phyloP scores from a whole-genome alignment of 2,113 vertebrate species.

The Micromys minutus region DNA sequence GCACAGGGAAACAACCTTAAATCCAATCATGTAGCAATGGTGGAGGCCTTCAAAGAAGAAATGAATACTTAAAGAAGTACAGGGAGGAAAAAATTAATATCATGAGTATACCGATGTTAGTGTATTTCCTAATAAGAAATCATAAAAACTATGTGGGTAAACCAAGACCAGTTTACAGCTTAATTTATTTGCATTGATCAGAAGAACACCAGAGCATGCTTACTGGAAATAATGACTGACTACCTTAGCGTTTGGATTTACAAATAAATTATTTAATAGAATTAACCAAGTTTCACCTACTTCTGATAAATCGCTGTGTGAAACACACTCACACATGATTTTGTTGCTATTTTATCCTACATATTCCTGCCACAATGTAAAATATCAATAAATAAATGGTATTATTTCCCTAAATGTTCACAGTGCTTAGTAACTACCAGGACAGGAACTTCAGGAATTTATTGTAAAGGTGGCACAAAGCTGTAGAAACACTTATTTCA shows the following conservation, averaged over 20 bases:
- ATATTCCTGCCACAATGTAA: background rate
- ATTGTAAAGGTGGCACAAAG: background rate
- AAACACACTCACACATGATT: rapidly evolving
- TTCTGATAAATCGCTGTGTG: background rate
- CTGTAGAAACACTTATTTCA: background rate
- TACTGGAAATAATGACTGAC: background rate
- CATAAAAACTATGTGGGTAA: background rate
- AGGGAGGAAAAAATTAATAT: too few species aligned
- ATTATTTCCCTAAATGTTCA: background rate
- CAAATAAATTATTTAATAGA: background rate
- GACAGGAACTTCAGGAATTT: background rate
- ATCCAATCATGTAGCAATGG: too few species aligned
- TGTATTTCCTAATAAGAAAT: background rate
- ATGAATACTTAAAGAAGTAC: too few species aligned
- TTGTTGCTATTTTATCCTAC: background rate
- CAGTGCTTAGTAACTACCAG: background rate
- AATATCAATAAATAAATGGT: background rate
- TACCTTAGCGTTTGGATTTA: background rate
- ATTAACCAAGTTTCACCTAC: background rate
- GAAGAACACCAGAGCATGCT: background rate
- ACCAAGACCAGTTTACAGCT: too few species aligned
- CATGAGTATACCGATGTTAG: background rate
- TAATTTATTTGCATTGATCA: background rate
- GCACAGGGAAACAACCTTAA: too few species aligned
- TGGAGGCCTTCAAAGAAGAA: too few species aligned